phyloP scores from a whole-genome alignment of 2,888 invertebrate species.

The Nymphalis c-album region DNA sequence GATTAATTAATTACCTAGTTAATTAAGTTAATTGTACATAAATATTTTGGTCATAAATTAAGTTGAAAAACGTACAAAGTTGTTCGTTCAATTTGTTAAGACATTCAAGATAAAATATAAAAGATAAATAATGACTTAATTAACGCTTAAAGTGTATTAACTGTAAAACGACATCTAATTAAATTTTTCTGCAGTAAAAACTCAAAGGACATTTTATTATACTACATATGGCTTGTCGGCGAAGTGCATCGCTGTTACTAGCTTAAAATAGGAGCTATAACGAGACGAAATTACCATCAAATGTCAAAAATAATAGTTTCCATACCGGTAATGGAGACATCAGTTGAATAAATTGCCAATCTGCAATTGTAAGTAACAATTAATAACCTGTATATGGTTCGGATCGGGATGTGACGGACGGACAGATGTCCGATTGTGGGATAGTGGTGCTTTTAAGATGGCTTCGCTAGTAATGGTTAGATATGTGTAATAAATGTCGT shows the following conservation, averaged over 20 bases:
- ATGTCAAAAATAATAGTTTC: constrained; percentile 61
- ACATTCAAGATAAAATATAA: constrained; percentile 9
- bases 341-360: constrained; percentile 67
- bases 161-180: constrained; percentile 21
- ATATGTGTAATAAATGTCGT: constrained; percentile 20
- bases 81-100: constrained; percentile 2
- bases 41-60: constrained; percentile 9
- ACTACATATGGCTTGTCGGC: constrained; percentile 26
- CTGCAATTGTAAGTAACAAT: constrained; percentile 70
- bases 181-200: constrained; percentile 24
- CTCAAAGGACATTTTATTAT: constrained; percentile 10
- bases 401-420: constrained; percentile 54
- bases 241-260: constrained; percentile 21
- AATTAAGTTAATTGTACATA: constrained; percentile 2
- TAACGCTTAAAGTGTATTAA: constrained; percentile 18
- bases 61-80: neutral
- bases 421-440: constrained; percentile 48
- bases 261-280: constrained; percentile 24
- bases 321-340: constrained; percentile 50
- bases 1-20: constrained; percentile 12
- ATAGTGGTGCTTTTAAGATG: constrained; percentile 17
- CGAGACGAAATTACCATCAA: constrained; percentile 34
- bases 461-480: constrained; percentile 19
- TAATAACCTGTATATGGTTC: constrained; percentile 65
- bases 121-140: constrained; percentile 22